Conservation (phyloP, 2,888 invertebrate species). For the Tipula lateralis region DNA sequence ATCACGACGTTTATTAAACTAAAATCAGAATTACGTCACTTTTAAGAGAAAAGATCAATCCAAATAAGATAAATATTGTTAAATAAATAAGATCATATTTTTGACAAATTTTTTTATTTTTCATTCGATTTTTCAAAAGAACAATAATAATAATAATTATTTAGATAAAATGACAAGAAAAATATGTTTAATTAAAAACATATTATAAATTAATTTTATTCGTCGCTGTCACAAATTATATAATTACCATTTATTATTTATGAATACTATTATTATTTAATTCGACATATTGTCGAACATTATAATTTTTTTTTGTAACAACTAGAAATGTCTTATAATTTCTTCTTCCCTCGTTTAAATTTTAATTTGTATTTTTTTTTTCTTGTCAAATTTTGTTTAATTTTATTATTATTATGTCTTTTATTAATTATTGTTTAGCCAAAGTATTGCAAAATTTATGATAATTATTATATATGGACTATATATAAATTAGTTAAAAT, state of each 20-base stretch:
- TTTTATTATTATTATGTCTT: neutral
- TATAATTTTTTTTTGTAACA: neutral
- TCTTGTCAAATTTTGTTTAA: conserved; percentile 5
- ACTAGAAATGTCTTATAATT: neutral
- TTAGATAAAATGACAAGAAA: conserved; percentile 20
- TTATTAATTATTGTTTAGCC: conserved; percentile 5
- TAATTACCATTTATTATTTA: conserved; percentile 26
- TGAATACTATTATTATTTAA: conserved; percentile 5
- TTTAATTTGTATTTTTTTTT: conserved; percentile 12
- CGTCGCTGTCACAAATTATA: conserved; percentile 28
- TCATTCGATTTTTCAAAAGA: neutral
- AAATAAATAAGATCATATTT: conserved; percentile 7
- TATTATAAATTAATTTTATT: conserved; percentile 26
- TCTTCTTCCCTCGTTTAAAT: neutral
- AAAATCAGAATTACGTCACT: neutral
- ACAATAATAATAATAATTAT: conserved; percentile 12
- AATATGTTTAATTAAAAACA: neutral
- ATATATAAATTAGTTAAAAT: neutral
- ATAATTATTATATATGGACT: neutral
- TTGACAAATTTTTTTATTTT: conserved; percentile 1
- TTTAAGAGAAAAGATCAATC: conserved; percentile 19
- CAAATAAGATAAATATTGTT: neutral
- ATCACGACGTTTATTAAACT: conserved; percentile 12
- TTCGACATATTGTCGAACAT: conserved; percentile 28
- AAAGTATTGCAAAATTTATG: conserved; percentile 9